Percentiles rank a stretch among this genome's conserved stretches.
Conservation (phyloP, 2,797 vertebrate species). For the Argentina silus region DNA sequence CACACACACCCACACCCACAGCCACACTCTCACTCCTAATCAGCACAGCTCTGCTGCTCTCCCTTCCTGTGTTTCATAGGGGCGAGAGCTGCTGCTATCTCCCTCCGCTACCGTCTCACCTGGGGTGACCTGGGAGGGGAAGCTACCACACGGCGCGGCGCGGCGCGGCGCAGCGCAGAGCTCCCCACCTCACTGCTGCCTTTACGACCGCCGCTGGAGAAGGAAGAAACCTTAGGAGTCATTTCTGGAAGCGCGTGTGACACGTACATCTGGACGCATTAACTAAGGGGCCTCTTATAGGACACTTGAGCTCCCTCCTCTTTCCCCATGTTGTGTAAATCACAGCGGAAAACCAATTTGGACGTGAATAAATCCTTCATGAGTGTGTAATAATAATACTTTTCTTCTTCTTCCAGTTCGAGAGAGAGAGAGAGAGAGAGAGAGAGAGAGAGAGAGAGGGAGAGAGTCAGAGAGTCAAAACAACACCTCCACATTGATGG, state of each 20-base stretch:
- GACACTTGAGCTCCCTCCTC: slow-evolving; percentile 38
- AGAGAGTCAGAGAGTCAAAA: slow-evolving; percentile 1
- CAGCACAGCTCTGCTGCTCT: slow-evolving; percentile 65
- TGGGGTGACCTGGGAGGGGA: slow-evolving; percentile 66
- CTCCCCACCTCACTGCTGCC: background rate
- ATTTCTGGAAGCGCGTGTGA: slow-evolving; percentile 18
- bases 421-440: background rate
- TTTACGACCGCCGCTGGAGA: slow-evolving; percentile 42
- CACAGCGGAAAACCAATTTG: slow-evolving; percentile 44
- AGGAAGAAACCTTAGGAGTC: slow-evolving; percentile 42
- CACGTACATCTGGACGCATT: slow-evolving; percentile 37
- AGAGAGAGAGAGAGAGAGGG: background rate
- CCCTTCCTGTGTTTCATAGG: slow-evolving; percentile 68
- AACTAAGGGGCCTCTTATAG: slow-evolving; percentile 42
- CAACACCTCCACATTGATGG: slow-evolving; percentile 51
- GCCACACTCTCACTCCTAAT: slow-evolving; percentile 56
- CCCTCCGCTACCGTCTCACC: slow-evolving; percentile 56
- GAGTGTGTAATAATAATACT: background rate
- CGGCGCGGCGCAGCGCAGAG: too few relatives aligned
- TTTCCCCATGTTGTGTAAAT: slow-evolving; percentile 30
- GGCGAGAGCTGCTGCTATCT: slow-evolving; percentile 57
- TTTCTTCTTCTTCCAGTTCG: background rate
- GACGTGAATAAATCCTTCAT: slow-evolving; percentile 43
- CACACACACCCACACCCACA: slow-evolving; percentile 44
- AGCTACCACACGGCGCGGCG: slow-evolving; percentile 41